Conservation (phyloP, 92 coral and sea anemone genomes). For the Metridium senile region DNA sequence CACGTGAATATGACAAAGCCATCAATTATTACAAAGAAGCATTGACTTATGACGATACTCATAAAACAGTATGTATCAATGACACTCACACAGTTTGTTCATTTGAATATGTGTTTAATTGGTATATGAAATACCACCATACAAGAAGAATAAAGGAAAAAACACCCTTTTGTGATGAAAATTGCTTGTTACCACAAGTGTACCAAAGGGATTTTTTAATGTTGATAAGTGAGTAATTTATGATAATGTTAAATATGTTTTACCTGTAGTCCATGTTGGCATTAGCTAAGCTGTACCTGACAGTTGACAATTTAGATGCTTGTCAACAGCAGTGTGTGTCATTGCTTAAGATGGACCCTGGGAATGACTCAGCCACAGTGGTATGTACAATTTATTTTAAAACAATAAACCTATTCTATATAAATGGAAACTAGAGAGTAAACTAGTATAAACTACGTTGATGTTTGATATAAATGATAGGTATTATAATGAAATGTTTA, state of each 20-base stretch:
- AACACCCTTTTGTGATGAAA: no score
- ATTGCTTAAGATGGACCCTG: slow-evolving; percentile 89
- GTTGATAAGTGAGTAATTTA: no score
- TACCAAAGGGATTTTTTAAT: not conserved
- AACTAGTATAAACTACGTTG: no score
- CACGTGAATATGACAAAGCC: slow-evolving; percentile 93
- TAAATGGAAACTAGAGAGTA: no score
- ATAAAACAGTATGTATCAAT: slow-evolving; percentile 62
- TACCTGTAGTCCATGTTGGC: slow-evolving; percentile 82
- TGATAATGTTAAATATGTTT: not conserved
- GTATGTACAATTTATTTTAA: slow-evolving; percentile 48
- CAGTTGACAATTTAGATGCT: slow-evolving; percentile 93
- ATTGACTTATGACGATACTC: slow-evolving; percentile 76
- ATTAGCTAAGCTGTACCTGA: slow-evolving; percentile 80
- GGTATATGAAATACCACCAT: no score
- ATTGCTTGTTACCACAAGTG: no score
- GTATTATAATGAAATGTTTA: no score
- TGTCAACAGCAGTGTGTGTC: slow-evolving; percentile 94
- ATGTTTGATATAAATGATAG: no score
- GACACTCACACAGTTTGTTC: not conserved
- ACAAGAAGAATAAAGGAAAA: no score
- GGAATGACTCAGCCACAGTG: slow-evolving; percentile 94
- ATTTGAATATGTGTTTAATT: no score
- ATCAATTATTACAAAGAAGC: slow-evolving; percentile 94
- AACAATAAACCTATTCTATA: no score